These are phyloP conservation scores for Argyrosomus regius DNA, from an alignment of 2,797 vertebrate genomes.

Conservation along the genomic window DNA sequence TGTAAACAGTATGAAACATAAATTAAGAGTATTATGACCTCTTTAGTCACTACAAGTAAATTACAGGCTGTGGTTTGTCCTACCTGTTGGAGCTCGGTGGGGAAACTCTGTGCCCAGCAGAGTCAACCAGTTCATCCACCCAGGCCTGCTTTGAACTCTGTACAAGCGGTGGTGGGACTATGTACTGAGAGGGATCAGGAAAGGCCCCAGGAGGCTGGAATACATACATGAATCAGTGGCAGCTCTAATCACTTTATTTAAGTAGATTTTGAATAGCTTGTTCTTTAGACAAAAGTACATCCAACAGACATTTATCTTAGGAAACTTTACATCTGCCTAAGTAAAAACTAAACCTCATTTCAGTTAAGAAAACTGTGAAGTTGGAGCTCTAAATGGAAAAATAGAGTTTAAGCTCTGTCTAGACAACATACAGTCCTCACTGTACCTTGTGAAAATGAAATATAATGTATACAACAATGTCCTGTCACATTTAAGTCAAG, in stretches of 20 bases:
- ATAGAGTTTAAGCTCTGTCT: not conserved
- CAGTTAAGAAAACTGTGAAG: not conserved
- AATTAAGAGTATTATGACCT: not conserved
- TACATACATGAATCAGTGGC: slow-evolving; percentile 2
- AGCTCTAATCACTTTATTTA: not conserved
- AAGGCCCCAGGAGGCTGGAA: slow-evolving; percentile 58
- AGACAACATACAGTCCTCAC: slow-evolving; percentile 1
- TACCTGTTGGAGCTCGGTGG: slow-evolving; percentile 66
- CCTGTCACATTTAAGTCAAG: slow-evolving; percentile 34
- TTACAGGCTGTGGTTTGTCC: not conserved
- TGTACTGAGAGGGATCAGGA: slow-evolving; percentile 38
- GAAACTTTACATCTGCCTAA: not conserved
- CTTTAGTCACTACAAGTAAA: not conserved
- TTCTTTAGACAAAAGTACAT: not conserved
- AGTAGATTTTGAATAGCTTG: not conserved
- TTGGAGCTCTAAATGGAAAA: slow-evolving; percentile 1
- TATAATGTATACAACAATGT: slow-evolving; percentile 40
- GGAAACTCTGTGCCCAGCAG: slow-evolving; percentile 47
- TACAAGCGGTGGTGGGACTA: slow-evolving; percentile 55
- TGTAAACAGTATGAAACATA: not conserved
- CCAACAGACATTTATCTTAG: not conserved
- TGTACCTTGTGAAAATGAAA: slow-evolving; percentile 30
- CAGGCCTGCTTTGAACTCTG: slow-evolving; percentile 83
- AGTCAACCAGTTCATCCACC: slow-evolving; percentile 55
- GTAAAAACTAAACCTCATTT: slow-evolving; percentile 3